These are phyloP conservation scores for Sinosuthora webbiana DNA, from an alignment of 2,113 vertebrate genomes.

Conservation along the genomic window DNA sequence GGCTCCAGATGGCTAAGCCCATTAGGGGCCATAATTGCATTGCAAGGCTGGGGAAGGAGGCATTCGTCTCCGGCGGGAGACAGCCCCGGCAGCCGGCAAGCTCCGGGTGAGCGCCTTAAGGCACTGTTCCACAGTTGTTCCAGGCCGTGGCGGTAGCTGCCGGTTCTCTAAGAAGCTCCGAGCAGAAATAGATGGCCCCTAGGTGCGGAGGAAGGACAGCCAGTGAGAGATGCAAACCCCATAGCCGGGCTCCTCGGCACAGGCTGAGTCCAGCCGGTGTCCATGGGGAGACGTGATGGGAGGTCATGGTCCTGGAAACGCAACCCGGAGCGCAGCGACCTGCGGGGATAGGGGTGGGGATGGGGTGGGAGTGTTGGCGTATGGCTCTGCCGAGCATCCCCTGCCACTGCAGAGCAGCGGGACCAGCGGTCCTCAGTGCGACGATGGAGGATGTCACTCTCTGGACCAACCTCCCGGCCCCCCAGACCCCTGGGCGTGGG, in stretches of 20 bases:
- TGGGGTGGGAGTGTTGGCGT: neutral
- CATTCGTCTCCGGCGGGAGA: neutral
- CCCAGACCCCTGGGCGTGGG: fast-evolving
- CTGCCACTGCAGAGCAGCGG: neutral
- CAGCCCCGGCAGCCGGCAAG: neutral
- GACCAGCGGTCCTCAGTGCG: fast-evolving
- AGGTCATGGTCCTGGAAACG: neutral
- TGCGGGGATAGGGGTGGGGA: fast-evolving
- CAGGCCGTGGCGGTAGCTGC: fast-evolving
- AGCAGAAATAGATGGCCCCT: neutral
- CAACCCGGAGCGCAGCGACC: neutral
- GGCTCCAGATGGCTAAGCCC: conserved; percentile 49
- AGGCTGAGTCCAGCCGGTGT: neutral
- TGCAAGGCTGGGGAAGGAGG: neutral
- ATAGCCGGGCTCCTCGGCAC: neutral
- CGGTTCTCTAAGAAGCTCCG: neutral
- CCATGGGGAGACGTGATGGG: fast-evolving
- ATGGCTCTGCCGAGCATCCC: neutral
- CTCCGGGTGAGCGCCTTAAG: neutral
- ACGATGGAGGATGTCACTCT: too few species aligned
- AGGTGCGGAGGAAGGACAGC: neutral
- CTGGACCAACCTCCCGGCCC: neutral
- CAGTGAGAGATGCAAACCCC: neutral
- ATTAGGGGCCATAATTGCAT: conserved; percentile 9
- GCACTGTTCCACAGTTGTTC: fast-evolving